A percentile compares a stretch with the other conserved stretches of the same genome.
phyloP scores from a whole-genome alignment of 2,888 invertebrate genomes.

The Ormia ochracea region DNA sequence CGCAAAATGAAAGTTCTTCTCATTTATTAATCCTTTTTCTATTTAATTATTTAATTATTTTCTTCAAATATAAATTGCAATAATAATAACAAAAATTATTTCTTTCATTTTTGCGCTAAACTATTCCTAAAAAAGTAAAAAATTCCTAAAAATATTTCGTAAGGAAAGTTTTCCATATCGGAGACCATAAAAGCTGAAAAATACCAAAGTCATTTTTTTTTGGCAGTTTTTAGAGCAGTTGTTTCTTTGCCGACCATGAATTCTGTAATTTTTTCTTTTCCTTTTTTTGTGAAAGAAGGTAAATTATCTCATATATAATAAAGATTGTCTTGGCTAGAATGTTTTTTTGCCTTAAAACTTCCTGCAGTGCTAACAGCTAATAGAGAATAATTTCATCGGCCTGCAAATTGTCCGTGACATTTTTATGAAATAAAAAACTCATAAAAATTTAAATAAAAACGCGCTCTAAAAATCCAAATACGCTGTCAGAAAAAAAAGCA shows the following conservation, averaged over 20 bases:
- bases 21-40: too few relatives aligned
- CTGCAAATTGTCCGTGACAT: neutral
- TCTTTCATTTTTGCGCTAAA: too few relatives aligned
- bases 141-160: too few relatives aligned
- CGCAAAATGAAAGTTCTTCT: too few relatives aligned
- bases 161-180: too few relatives aligned
- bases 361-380: neutral
- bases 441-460: conserved; percentile 58
- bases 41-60: too few relatives aligned
- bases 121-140: too few relatives aligned
- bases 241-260: conserved; percentile 65
- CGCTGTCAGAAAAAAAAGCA: neutral
- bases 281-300: conserved; percentile 50
- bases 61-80: too few relatives aligned
- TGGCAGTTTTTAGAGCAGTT: conserved; percentile 73
- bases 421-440: conserved; percentile 43
- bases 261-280: conserved; percentile 1
- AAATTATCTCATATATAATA: conserved; percentile 30
- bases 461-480: conserved; percentile 45
- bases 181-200: conserved; percentile 66
- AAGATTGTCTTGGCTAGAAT: neutral
- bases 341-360: neutral
- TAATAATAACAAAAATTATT: too few relatives aligned
- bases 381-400: neutral
- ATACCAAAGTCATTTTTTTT: conserved; percentile 73